phyloP scores from a whole-genome alignment of 2,113 vertebrate species.

The Tachysurus vachellii region DNA sequence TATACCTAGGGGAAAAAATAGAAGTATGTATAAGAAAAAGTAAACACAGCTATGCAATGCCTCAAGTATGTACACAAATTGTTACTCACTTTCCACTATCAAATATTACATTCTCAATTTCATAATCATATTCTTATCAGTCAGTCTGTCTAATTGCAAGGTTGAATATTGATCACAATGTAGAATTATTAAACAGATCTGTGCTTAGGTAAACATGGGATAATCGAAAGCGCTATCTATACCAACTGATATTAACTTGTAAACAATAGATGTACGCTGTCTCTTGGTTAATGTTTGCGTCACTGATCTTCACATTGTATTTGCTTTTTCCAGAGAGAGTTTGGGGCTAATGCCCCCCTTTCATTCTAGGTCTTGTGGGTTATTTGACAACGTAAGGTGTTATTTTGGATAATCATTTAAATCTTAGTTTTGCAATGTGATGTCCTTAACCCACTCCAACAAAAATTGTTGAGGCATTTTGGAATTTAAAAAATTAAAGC shows the following conservation, averaged over 20 bases:
- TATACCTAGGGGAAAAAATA: neutral
- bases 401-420: neutral
- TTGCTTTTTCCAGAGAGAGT: neutral
- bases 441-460: neutral
- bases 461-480: slow-evolving; percentile 4
- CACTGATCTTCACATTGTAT: neutral
- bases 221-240: neutral
- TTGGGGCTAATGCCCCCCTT: neutral
- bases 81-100: neutral
- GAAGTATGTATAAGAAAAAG: neutral
- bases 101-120: neutral
- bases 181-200: neutral
- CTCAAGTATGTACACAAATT: neutral
- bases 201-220: neutral
- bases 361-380: neutral
- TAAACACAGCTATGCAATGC: neutral
- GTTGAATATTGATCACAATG: neutral
- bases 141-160: neutral
- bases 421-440: neutral
- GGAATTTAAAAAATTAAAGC: neutral
- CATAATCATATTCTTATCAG: neutral
- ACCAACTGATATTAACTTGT: neutral
- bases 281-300: neutral
- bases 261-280: neutral
- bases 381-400: neutral